Base-by-base conservation (phyloP, 2,888 invertebrate species). In the Drosophila ochracea region DNA sequence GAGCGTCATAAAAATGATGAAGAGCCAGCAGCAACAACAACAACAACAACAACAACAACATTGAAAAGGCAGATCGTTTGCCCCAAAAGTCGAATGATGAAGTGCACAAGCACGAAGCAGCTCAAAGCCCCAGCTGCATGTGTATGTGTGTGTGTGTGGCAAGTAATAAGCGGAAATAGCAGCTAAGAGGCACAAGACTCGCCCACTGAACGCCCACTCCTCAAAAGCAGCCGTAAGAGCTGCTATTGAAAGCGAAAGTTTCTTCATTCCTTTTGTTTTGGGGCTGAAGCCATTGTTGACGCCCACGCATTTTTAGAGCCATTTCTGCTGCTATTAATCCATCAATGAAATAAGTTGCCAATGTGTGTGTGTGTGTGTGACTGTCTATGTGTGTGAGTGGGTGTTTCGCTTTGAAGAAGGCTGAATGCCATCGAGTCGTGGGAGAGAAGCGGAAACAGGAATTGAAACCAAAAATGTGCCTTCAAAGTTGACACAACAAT, bases 1-100 rank as follows among this genome's bases (percentile, higher is more conserved):
- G 84, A 84, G 88, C 83, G 88, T 88, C 85, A 84, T 88, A 84
- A 84, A 84, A 84, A 84, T 84, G 84, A 84, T 84, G 83, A 82
- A 88, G 88, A 88, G 88, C 53, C 79, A 53, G 50, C 82, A 69
- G 43, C 55, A 50, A 30, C 64, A 55, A 35, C 69, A 68, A 58
- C 65, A 50, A 52, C 55, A 50, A 30, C 64, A 55, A 35, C 69
- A 68, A 58, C 65, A 50, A 52, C 47, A 43, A 11, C n/a, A 70
- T 30, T 33, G 55, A 67, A 82, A 84, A 76, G 72, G 77, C 82
- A 80, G 83, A 82, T 78, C 87, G 70, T 39, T 64, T 68, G 69
- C 28, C 62, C 41, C 68, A 62, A 73, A 76, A 76, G 70, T 82
- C 75, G 64, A 69, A 72, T 78, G 79, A 73, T 74, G 73, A 79